Evolutionary conservation across 2,888 invertebrate genomes (phyloP), one percentile per base, ranked within the genome.

Genomic region (Polydrusus pterygomalis): DNA sequence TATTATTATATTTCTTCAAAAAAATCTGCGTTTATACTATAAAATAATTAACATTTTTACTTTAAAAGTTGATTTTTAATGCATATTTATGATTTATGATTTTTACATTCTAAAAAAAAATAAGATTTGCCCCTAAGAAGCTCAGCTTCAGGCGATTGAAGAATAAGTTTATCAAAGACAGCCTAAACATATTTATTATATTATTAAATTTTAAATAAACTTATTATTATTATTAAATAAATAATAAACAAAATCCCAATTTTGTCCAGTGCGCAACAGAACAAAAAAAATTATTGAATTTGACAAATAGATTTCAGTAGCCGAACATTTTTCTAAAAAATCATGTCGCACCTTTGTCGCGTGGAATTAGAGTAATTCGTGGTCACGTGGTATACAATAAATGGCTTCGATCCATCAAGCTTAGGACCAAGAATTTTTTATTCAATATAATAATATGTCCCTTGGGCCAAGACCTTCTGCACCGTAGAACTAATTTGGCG

Each of bases 281-380:
- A 20, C 51, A 10, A 51, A 51, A 49, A 51, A 20, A 40, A 47
- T 56, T 43, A 34, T 60, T 45, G 15, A 62, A 34, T 10, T 45
- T 62, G 56, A 60, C 49, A 70, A 56, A 56, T 30, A 45, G 9
- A 25, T 38, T 10, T 25, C 13, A 10, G 38, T 15, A 60, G 15
- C 43, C 43, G 30, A 62, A 58, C 1, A 70, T 60, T 60, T 62
- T 70, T 70, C 60, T 60, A 70, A 70, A n/a, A 70, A 70, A 58
- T 70, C 70, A 65, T 65, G 60, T 70, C 70, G 18, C 62, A 70
- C 70, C 70, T 70, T 60, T 70, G 60, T 70, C 60, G 70, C 18
- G 2, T 70, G 60, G 60, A 70, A 70, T 60, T 58, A 70, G 60
- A 70, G 70, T 70, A 70, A 70, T 47, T 65, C 65, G 17, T 65